Conservation (phyloP, 2,888 invertebrate genomes). For the Caenorhabditis sp. region DNA sequence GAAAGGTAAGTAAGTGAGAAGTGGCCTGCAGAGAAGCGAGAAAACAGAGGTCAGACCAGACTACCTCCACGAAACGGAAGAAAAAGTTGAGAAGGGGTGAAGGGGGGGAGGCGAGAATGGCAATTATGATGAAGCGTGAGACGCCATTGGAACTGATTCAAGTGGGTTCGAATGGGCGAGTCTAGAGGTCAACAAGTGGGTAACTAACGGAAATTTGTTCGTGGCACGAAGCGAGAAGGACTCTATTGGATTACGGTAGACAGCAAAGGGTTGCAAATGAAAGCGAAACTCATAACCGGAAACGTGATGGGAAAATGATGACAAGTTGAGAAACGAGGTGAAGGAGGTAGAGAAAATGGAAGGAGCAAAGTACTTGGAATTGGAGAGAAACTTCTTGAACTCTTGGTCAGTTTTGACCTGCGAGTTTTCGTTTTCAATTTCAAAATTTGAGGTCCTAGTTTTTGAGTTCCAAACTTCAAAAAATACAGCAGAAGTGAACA, state of each 20-base stretch:
- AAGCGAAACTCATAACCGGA: slow-evolving; percentile 8
- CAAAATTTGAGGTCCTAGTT: too few species aligned
- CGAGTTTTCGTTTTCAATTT: too few species aligned
- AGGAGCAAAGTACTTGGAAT: slow-evolving; percentile 1
- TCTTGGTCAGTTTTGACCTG: too few species aligned
- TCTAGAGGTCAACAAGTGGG: slow-evolving; percentile 58
- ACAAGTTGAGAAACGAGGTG: neutral
- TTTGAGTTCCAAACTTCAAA: neutral
- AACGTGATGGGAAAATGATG: slow-evolving; percentile 1
- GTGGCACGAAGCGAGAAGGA: slow-evolving; percentile 6
- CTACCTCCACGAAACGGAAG: slow-evolving; percentile 25
- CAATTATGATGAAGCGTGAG: slow-evolving; percentile 51
- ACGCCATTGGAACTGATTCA: slow-evolving; percentile 46
- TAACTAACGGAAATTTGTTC: slow-evolving; percentile 33
- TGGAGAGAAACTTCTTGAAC: too few species aligned
- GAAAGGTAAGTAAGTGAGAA: slow-evolving; percentile 54
- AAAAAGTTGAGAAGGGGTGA: slow-evolving; percentile 8
- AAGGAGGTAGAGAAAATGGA: too few species aligned
- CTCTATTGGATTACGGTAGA: neutral
- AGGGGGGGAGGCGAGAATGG: slow-evolving; percentile 33
- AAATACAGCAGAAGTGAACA: too few species aligned
- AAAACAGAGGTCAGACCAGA: slow-evolving; percentile 47
- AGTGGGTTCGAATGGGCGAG: slow-evolving; percentile 46
- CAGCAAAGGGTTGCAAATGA: neutral
- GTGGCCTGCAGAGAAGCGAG: slow-evolving; percentile 28